phyloP scores from a whole-genome alignment of 2,888 invertebrate species.

The Tethea ocularis region DNA sequence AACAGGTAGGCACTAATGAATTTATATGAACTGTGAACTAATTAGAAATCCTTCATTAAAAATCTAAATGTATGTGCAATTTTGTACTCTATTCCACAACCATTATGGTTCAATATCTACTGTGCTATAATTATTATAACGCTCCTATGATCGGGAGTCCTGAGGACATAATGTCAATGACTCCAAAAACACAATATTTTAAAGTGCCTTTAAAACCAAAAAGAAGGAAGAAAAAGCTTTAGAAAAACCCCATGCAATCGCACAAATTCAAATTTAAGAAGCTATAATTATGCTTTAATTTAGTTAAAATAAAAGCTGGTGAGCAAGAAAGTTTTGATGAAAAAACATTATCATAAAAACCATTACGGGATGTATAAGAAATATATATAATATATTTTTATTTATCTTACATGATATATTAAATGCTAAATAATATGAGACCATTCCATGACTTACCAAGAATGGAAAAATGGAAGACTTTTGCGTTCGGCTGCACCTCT shows the following conservation, averaged over 20 bases:
- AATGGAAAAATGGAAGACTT: background rate
- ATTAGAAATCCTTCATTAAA: background rate
- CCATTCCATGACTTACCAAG: background rate
- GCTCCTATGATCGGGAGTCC: conserved; percentile 52
- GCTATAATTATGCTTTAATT: conserved; percentile 6
- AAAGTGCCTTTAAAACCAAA: conserved; percentile 13
- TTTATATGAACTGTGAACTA: background rate
- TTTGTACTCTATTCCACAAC: background rate
- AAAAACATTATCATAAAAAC: background rate
- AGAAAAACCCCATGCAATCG: conserved; percentile 30
- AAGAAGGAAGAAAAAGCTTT: conserved; percentile 19
- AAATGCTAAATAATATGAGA: background rate
- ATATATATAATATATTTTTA: too few species aligned
- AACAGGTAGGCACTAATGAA: background rate
- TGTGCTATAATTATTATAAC: background rate
- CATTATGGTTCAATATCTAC: background rate
- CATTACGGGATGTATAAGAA: background rate
- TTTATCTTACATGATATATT: too few species aligned
- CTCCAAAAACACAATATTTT: conserved; percentile 40
- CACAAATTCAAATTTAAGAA: conserved; percentile 17
- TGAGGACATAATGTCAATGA: conserved; percentile 78
- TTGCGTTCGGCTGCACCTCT: background rate
- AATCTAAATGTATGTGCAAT: background rate
- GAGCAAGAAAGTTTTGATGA: conserved; percentile 12
- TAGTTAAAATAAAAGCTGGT: conserved; percentile 9